Base-by-base conservation (phyloP, 2,888 invertebrate genomes). In the Xylota sylvarum region DNA sequence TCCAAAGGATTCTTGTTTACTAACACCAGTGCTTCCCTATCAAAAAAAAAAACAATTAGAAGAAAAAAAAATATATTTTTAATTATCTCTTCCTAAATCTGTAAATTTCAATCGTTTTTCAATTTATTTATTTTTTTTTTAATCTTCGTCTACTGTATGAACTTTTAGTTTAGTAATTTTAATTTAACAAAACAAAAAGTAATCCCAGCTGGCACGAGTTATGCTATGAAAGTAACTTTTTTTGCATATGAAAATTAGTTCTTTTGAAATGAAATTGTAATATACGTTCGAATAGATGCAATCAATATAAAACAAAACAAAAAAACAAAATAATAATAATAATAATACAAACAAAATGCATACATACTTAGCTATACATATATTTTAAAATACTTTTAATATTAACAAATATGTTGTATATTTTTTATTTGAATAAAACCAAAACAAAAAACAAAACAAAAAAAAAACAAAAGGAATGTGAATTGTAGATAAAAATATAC, bases 141-240 rank as follows among this genome's bases (percentile, higher is more conserved):
- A 9, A 12, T 56, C 43, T 30, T 12, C 30, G 40, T 65, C 76
- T 60, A 43, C 43, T 70, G 56, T 82, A 67, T 62, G 19, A 48
- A 70, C 9, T 43, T 64, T 70, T 30, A 62, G 17, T 80, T 74
- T 62, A 27, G 12, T 50, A 60, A 35, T 62, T 14, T 9, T 46
- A 72, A 67, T 46, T 90, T 88, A 90, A 88, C 90, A 60, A 77
- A 73, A 52, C 90, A 88, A 90, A n/a, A 88, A 91, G 89, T 91
- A 91, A 91, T 91, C 92, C 92, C 92, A 92, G 92, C 92, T 92
- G 92, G 92, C 92, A 92, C 92, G 92, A 92, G 92, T 92, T 92
- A 92, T 92, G 90, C 92, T 91, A 90, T 91, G 89, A 89, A 80
- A 88, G 83, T 85, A 88, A 87, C 69, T 87, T 88, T 88, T 80